Evolutionary conservation across 92 coral and sea anemone genomes (phyloP).

Genomic region (Epizoanthus rinbou): DNA sequence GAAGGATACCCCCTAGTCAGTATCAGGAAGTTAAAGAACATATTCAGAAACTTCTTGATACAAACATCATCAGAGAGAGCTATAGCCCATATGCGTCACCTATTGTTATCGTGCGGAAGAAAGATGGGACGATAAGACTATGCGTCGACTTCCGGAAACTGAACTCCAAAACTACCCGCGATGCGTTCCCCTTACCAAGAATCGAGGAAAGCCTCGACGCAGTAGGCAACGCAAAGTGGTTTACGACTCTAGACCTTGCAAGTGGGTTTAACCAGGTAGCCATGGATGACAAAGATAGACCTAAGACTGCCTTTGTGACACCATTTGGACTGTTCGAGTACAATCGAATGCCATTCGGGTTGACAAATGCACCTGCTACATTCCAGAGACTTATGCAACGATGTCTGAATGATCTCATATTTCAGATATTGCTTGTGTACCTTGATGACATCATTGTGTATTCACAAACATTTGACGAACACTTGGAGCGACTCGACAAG

Average conservation of each 20-base stretch:
- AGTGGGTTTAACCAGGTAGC: constrained; percentile 70
- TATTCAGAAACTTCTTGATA: constrained; percentile 44
- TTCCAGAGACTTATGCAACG: constrained; percentile 66
- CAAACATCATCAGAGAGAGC: constrained; percentile 45
- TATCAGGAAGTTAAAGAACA: constrained; percentile 55
- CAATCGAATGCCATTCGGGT: constrained; percentile 60
- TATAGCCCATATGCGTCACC: constrained; percentile 59
- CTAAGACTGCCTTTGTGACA: constrained; percentile 63
- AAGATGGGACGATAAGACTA: constrained; percentile 46
- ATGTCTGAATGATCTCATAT: constrained; percentile 57
- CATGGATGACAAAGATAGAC: constrained; percentile 56
- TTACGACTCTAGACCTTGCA: constrained; percentile 44
- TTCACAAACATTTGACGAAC: constrained; percentile 54
- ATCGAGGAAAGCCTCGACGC: constrained; percentile 55
- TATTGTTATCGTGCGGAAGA: constrained; percentile 48
- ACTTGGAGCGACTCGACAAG: constrained; percentile 59
- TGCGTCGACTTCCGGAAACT: constrained; percentile 41
- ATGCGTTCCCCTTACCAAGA: constrained; percentile 57
- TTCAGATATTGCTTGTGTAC: constrained; percentile 64
- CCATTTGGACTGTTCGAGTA: constrained; percentile 63
- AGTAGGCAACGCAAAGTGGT: constrained; percentile 47
- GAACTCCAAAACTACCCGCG: constrained; percentile 54
- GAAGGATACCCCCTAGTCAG: constrained; percentile 52
- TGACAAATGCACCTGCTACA: constrained; percentile 60
- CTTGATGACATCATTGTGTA: constrained; percentile 52